Evolutionary conservation across 2,888 invertebrate genomes (phyloP), one percentile per base, ranked within the genome.

Genomic region (Megamerina dolium): DNA sequence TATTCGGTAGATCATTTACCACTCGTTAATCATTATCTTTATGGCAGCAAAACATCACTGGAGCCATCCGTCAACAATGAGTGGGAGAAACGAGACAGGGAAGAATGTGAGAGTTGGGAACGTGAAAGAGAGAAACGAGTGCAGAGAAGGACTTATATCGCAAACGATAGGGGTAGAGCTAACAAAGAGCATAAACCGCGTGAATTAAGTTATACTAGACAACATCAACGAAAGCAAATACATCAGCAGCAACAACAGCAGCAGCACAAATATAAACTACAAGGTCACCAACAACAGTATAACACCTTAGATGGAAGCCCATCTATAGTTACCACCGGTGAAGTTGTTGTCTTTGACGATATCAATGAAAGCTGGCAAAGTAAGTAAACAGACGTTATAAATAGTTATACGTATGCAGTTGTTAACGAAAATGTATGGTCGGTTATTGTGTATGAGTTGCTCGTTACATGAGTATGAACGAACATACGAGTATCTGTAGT

Each of bases 281-380:
- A 55, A 14, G 54, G 50, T 16, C 39, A 48, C 42, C 55, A 59
- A 14, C 31, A 52, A 37, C 55, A 55, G 39, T 56, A 52, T 37
- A 44, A 45, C 33, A 32, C 8, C 6, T 12, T 14, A 14, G 23
- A 37, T 10, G 51, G 64, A 58, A 4, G 65, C 59, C 30, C 63
- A 61, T 0, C 64, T 61, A 27, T 61, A 67, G 33, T 81, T 85
- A 49, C 80, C 81, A 40, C 84, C 48, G 85, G 87, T 3, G 89
- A 91, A 65, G 86, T 91, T 30, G 87, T 91, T 48, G 89, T 91
- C 13, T 91, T 91, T 61, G 89, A 91, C 64, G 89, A 90, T 67
- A 84, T 85, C 49, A 85, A 83, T 52, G 90, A 90, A 59, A 83
- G 81, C 60, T 87, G 87, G 86, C 83, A 84, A 73, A 81, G 81